Evolutionary conservation across 2,888 invertebrate genomes (phyloP).

Genomic region (Antheraea assamensis): DNA sequence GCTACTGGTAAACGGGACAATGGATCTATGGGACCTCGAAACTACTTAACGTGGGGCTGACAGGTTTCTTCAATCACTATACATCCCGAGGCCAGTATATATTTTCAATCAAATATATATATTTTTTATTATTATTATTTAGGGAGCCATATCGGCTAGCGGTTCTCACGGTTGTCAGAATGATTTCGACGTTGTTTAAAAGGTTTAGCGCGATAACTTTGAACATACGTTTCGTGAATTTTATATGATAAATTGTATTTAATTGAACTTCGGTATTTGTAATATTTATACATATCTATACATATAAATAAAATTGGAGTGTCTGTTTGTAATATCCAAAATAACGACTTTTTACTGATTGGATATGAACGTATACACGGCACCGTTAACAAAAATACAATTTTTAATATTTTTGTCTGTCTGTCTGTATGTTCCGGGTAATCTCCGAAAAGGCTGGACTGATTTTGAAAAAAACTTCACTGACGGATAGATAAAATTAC

Average conservation of each 20-base stretch:
- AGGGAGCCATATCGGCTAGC: constrained; percentile 57
- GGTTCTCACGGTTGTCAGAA: constrained; percentile 66
- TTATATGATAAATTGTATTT: neutral
- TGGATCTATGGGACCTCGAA: constrained; percentile 71
- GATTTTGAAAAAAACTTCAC: too few species aligned
- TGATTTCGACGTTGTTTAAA: constrained; percentile 13
- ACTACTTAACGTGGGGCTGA: constrained; percentile 82
- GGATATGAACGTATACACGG: too few species aligned
- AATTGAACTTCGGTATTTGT: too few species aligned
- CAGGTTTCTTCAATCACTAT: constrained; percentile 81
- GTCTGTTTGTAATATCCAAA: too few species aligned
- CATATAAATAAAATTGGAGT: too few species aligned
- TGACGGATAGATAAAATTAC: too few species aligned
- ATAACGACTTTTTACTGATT: too few species aligned
- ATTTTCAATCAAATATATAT: constrained; percentile 57
- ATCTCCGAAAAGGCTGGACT: too few species aligned
- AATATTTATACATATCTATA: too few species aligned
- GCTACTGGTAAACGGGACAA: constrained; percentile 77
- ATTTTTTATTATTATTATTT: constrained; percentile 58
- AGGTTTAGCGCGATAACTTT: constrained; percentile 23
- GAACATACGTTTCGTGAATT: constrained; percentile 27
- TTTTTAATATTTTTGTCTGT: too few species aligned
- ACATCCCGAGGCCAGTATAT: constrained; percentile 73
- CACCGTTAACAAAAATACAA: too few species aligned
- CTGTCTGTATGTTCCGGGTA: too few species aligned